Evolutionary conservation across 2,888 invertebrate species (phyloP).

Genomic region (Tachina fera): DNA sequence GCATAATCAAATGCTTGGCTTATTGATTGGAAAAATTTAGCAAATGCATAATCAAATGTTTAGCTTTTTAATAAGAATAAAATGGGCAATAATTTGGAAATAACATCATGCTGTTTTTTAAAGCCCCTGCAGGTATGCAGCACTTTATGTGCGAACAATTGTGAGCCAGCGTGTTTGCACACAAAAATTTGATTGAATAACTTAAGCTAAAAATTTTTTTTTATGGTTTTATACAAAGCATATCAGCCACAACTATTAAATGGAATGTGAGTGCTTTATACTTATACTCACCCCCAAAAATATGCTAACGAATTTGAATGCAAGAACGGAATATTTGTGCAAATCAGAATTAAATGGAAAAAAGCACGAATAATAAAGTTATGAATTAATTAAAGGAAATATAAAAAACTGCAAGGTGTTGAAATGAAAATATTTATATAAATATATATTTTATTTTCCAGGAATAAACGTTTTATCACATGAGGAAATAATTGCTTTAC

Average conservation of each 20-base stretch:
- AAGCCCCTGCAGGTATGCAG: constrained; percentile 10
- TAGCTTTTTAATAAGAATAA: neutral
- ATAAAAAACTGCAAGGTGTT: too few species aligned
- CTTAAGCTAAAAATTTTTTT: neutral
- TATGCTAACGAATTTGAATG: constrained; percentile 4
- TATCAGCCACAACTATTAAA: neutral
- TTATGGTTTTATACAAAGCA: constrained; percentile 3
- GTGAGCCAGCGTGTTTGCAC: neutral
- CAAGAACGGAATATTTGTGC: too few species aligned
- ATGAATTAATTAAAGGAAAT: too few species aligned
- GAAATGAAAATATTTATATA: too few species aligned
- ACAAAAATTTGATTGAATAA: neutral
- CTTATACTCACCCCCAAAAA: neutral
- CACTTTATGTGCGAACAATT: constrained; percentile 8
- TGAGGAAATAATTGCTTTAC: too few species aligned
- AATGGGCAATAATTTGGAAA: neutral
- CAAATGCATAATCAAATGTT: neutral
- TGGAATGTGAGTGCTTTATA: neutral
- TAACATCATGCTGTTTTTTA: neutral
- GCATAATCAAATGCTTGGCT: too few species aligned
- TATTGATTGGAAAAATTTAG: too few species aligned
- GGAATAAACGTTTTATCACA: too few species aligned
- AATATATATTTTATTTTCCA: too few species aligned
- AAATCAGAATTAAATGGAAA: too few species aligned
- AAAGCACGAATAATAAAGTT: too few species aligned